A percentile compares a stretch with the other conserved stretches of the same genome.
phyloP scores from a whole-genome alignment of 2,888 invertebrate species.

The Campoletis raptor region DNA sequence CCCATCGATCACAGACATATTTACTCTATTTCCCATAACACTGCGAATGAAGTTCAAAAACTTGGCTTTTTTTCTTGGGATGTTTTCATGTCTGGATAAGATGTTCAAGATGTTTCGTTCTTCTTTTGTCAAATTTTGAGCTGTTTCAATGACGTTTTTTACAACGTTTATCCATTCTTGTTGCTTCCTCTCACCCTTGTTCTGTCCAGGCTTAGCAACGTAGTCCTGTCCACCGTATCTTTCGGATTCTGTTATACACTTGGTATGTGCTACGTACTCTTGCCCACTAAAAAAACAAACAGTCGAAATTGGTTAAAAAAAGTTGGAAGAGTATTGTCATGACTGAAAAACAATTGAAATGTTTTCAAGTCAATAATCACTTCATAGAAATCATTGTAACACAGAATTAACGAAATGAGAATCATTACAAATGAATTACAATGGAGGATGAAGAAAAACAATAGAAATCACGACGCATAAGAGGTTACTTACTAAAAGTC shows the following conservation, averaged over 20 bases:
- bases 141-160: slow-evolving; percentile 88
- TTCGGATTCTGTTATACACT: slow-evolving; percentile 91
- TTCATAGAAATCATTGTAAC: slow-evolving; percentile 7
- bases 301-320: not conserved
- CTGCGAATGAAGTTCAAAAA: slow-evolving; percentile 92
- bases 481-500: slow-evolving; percentile 90
- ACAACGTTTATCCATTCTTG: slow-evolving; percentile 92
- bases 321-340: not conserved
- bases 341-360: not conserved
- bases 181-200: slow-evolving; percentile 95
- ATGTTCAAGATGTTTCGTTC: slow-evolving; percentile 88
- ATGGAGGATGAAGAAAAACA: slow-evolving; percentile 38
- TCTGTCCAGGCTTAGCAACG: slow-evolving; percentile 88
- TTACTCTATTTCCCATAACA: slow-evolving; percentile 87
- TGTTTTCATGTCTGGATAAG: slow-evolving; percentile 91
- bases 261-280: slow-evolving; percentile 86
- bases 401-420: slow-evolving; percentile 79
- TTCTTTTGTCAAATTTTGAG: slow-evolving; percentile 86
- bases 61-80: slow-evolving; percentile 94
- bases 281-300: slow-evolving; percentile 86
- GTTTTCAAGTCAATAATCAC: not conserved
- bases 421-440: slow-evolving; percentile 75
- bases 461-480: not conserved
- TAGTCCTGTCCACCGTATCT: slow-evolving; percentile 95
- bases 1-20: slow-evolving; percentile 87